A percentile compares a stretch with the other conserved stretches of the same genome.
phyloP scores from a whole-genome alignment of 2,888 invertebrate genomes.

The Campoplex capitator region DNA sequence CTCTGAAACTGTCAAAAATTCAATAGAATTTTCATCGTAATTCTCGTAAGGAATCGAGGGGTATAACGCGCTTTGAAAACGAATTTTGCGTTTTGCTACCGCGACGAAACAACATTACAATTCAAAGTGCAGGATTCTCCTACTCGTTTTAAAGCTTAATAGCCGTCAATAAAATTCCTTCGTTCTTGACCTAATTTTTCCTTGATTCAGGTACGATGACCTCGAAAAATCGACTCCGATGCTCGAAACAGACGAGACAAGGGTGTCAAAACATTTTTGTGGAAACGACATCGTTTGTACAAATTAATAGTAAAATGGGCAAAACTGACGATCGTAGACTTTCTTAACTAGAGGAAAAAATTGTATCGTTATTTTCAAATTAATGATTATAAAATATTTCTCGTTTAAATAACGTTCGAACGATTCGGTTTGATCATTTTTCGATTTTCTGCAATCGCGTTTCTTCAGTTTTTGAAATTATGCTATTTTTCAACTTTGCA shows the following conservation, averaged over 20 bases:
- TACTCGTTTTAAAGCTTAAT: constrained; percentile 74
- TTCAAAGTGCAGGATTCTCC: background rate
- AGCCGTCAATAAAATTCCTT: constrained; percentile 72
- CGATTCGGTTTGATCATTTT: background rate
- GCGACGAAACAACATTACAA: constrained; percentile 42
- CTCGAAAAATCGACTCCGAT: background rate
- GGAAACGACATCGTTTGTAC: constrained; percentile 13
- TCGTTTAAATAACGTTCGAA: background rate
- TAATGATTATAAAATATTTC: background rate
- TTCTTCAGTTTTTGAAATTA: background rate
- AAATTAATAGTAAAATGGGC: constrained; percentile 22
- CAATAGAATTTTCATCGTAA: constrained; percentile 40
- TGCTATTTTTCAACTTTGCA: background rate
- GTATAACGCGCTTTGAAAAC: background rate
- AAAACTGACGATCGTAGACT: background rate
- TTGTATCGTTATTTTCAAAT: background rate
- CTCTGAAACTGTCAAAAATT: constrained; percentile 8
- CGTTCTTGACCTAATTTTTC: constrained; percentile 76
- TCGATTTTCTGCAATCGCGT: background rate
- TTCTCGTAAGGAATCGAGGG: constrained; percentile 15
- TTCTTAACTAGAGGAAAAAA: background rate
- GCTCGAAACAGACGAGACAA: constrained; percentile 64
- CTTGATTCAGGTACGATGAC: constrained; percentile 66
- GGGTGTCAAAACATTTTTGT: constrained; percentile 55
- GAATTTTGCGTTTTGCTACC: constrained; percentile 44